phyloP scores from a whole-genome alignment of 2,113 vertebrate species.

The Menidia beryllina region DNA sequence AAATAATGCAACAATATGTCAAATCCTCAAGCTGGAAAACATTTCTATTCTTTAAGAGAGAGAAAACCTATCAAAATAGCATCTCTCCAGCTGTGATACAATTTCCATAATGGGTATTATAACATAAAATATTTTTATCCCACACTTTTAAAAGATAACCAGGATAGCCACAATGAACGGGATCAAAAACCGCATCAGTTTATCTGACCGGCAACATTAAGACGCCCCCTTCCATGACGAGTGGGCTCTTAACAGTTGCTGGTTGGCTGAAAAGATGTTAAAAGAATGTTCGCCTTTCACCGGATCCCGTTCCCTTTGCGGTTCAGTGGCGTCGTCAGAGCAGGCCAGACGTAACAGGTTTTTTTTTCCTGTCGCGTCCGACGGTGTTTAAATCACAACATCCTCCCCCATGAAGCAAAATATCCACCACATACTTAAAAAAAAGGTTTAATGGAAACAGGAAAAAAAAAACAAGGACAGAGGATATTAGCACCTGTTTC shows the following conservation, averaged over 20 bases:
- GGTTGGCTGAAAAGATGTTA: slow-evolving; percentile 13
- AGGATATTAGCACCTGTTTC: slow-evolving; percentile 55
- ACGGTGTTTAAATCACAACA: slow-evolving; percentile 12
- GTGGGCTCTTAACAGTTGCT: neutral
- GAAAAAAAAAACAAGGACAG: slow-evolving; percentile 1
- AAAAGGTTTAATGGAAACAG: slow-evolving; percentile 13
- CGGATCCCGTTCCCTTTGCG: slow-evolving; percentile 18
- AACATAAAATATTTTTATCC: slow-evolving; percentile 73
- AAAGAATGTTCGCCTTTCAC: slow-evolving; percentile 29
- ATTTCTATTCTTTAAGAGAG: neutral
- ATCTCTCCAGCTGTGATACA: neutral
- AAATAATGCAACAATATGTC: neutral
- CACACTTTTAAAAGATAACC: slow-evolving; percentile 65
- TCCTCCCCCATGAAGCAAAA: slow-evolving; percentile 19
- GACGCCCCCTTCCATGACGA: slow-evolving; percentile 1
- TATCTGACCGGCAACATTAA: neutral
- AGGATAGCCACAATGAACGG: slow-evolving; percentile 50
- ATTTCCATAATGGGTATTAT: slow-evolving; percentile 37
- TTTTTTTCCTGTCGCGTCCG: neutral
- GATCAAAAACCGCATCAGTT: slow-evolving; percentile 8
- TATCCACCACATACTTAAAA: slow-evolving; percentile 13
- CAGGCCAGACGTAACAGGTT: slow-evolving; percentile 26
- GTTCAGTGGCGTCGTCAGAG: slow-evolving; percentile 52
- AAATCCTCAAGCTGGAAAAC: neutral
- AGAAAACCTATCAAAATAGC: no score